Conservation (phyloP, 2,113 vertebrate genomes). For the Myotis brandtii region DNA sequence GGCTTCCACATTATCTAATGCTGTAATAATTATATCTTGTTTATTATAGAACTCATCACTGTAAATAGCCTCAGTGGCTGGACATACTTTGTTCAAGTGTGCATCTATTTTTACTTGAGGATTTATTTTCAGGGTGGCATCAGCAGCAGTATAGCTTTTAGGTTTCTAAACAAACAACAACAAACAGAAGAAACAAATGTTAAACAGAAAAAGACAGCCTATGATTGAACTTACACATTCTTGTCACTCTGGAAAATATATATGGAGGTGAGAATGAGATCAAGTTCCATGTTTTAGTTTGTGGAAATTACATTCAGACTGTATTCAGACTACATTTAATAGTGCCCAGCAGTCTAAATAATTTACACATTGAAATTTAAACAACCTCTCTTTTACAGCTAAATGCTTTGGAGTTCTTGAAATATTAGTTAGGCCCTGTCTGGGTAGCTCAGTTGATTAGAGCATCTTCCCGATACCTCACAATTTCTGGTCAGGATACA, state of each 20-base stretch:
- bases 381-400: background rate
- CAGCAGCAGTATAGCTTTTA: constrained; percentile 96
- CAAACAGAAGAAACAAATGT: constrained; percentile 55
- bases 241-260: background rate
- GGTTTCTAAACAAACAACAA: constrained; percentile 90
- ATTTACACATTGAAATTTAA: constrained; percentile 23
- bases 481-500: background rate
- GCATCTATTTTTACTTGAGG: constrained; percentile 94
- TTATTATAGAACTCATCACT: constrained; percentile 93
- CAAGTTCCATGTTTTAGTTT: constrained; percentile 39
- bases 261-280: background rate
- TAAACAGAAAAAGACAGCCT: constrained; percentile 60
- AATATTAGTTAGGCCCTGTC: background rate
- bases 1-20: constrained; percentile 98
- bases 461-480: background rate
- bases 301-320: constrained; percentile 39
- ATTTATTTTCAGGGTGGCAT: constrained; percentile 94
- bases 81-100: constrained; percentile 96
- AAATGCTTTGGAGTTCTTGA: constrained; percentile 14
- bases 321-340: background rate
- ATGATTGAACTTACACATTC: background rate
- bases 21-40: constrained; percentile 94
- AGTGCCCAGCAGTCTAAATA: background rate
- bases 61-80: constrained; percentile 94
- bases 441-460: background rate